Evolutionary conservation across 53 echinoderm and acorn worm genomes (phyloP), one percentile per base, ranked within the genome.

Genomic region (Zoroaster sp.): DNA sequence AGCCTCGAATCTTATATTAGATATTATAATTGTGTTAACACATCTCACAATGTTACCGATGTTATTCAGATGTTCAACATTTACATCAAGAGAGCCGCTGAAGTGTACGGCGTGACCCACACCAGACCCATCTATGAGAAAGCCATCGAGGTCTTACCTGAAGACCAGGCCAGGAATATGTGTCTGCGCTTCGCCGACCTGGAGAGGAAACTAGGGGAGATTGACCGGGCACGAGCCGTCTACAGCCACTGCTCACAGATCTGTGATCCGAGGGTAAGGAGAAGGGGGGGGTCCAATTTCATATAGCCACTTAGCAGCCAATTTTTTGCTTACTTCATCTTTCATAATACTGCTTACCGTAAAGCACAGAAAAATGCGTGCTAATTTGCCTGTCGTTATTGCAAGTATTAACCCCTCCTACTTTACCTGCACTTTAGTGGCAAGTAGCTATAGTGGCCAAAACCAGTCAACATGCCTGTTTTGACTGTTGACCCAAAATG

Each of bases 161-260:
- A 99, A 35, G 90, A 79, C 35, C 93, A 94, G 77, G 87, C 96
- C 0, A 78, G 99, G 30, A 93, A 96, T 34, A 99, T 99, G 96
- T 96, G 99, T 66, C 68, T 99, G 17, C 86, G 96, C 37, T 99
- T 96, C 43, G 99, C 99, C 3, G 99, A 99, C 25, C 92, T 99
- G 21, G 99, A 99, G 59, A 78, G 99, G 20, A 99, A 99, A 67
- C 96, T 99, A 54, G 99, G 99, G 9, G 99, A 99, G 89, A 99
- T 99, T 43, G 99, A 99, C 89, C 68, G 99, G 65, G 99, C 99
- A 20, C 89, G 99, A 85, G 99, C 96, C 30, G 90, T 99, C 21
- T 99, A 99, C 73, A 90, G 87, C 35, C 99, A 99, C 87, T 99
- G 99, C 71, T 94, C 99, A 35, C 99, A 99, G 89, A 94, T 99